Evolutionary conservation across 2,113 vertebrate genomes (phyloP).

Genomic region (Myodes glareolus): DNA sequence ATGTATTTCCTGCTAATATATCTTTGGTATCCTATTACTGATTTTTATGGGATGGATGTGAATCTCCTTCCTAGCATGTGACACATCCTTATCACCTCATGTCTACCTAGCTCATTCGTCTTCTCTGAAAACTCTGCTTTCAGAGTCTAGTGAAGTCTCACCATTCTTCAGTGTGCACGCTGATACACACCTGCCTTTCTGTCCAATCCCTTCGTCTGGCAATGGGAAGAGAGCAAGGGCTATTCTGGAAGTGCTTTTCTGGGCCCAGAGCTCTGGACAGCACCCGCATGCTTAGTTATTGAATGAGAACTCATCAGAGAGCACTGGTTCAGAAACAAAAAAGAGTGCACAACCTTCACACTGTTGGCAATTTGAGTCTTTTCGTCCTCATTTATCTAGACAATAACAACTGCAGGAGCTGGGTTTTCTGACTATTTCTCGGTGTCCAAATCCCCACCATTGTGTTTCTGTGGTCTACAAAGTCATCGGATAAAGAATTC

Average conservation of each 20-base stretch:
- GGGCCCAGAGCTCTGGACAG: neutral
- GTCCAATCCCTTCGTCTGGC: neutral
- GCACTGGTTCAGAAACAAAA: neutral
- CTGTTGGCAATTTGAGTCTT: neutral
- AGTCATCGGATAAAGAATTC: neutral
- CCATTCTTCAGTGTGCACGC: neutral
- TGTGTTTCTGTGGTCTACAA: conserved; percentile 37
- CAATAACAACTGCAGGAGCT: neutral
- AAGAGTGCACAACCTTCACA: neutral
- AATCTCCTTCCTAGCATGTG: conserved; percentile 23
- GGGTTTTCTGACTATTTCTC: neutral
- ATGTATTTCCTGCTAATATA: conserved; percentile 51
- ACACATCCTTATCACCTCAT: neutral
- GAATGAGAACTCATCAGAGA: conserved; percentile 31
- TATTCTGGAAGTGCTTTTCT: neutral
- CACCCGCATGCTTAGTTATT: neutral
- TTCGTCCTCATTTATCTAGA: conserved; percentile 14
- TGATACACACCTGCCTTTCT: neutral
- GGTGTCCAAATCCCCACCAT: conserved; percentile 11
- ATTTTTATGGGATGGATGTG: conserved; percentile 14
- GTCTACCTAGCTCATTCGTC: conserved; percentile 10
- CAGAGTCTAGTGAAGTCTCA: neutral
- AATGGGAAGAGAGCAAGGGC: neutral
- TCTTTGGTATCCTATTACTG: conserved; percentile 33
- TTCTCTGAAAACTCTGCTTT: neutral